phyloP scores from a whole-genome alignment of 2,797 vertebrate species.

The Neoniphon sammara region DNA sequence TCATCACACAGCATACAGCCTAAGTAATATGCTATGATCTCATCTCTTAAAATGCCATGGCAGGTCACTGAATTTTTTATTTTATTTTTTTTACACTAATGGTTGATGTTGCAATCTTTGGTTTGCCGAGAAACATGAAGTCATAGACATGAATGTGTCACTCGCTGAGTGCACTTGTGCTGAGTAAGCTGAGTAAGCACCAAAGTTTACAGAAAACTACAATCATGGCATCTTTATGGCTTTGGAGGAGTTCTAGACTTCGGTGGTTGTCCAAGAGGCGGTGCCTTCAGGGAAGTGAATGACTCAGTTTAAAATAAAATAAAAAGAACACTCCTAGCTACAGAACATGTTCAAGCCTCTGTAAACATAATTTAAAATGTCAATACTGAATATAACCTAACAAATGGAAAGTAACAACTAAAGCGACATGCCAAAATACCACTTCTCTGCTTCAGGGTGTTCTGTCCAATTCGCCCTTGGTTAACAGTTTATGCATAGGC shows the following conservation, averaged over 20 bases:
- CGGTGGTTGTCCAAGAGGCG: background rate
- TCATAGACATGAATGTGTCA: slow-evolving; percentile 26
- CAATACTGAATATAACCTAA: background rate
- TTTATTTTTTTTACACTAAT: slow-evolving; percentile 8
- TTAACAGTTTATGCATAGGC: slow-evolving; percentile 5
- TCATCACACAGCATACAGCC: too few species aligned
- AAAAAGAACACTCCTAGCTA: too few species aligned
- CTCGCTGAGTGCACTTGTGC: slow-evolving; percentile 53
- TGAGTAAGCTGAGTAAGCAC: slow-evolving; percentile 25
- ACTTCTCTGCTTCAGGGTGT: background rate
- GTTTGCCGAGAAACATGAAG: slow-evolving; percentile 64
- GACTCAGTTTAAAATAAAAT: too few species aligned
- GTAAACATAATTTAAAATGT: too few species aligned
- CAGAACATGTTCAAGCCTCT: too few species aligned
- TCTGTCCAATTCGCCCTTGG: slow-evolving; percentile 3
- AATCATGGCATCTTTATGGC: slow-evolving; percentile 16
- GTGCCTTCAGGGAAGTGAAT: background rate
- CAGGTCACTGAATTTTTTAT: slow-evolving; percentile 54
- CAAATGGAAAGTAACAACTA: background rate
- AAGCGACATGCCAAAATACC: too few species aligned
- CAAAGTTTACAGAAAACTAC: slow-evolving; percentile 29
- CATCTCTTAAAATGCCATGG: too few species aligned
- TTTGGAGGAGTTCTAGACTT: slow-evolving; percentile 6
- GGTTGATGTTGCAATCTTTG: slow-evolving; percentile 66
- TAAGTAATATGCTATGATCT: too few species aligned